Evolutionary conservation across 23 tunicate species (phyloP).

Genomic region (Trididemnum nubilum): DNA sequence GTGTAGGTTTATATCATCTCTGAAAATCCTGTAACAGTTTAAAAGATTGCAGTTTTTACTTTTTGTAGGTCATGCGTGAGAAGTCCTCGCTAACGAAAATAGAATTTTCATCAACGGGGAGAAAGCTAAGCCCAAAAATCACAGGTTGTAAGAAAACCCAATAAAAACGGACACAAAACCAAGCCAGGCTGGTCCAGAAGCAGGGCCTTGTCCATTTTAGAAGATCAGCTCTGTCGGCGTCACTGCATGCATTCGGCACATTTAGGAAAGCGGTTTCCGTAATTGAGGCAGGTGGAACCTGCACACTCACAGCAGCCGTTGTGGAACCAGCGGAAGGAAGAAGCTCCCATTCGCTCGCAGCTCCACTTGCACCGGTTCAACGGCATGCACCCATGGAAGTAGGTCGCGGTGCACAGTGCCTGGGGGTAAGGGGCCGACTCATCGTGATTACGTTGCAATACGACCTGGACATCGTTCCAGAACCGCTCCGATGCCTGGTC

Average conservation of each 20-base stretch:
- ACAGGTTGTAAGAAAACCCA: too few relatives aligned
- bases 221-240: too few relatives aligned
- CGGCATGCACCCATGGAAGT: constrained; percentile 76
- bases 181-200: too few relatives aligned
- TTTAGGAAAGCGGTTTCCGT: constrained; percentile 67
- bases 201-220: too few relatives aligned
- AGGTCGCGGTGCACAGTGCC: constrained; percentile 59
- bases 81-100: too few relatives aligned
- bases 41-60: too few relatives aligned
- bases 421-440: neutral
- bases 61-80: too few relatives aligned
- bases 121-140: too few relatives aligned
- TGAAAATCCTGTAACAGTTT: too few relatives aligned
- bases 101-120: too few relatives aligned
- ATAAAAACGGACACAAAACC: too few relatives aligned
- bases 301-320: constrained; percentile 96
- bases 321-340: constrained; percentile 87
- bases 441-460: constrained; percentile 50
- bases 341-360: constrained; percentile 79
- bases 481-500: constrained; percentile 11
- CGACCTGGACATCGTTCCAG: constrained; percentile 73
- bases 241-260: constrained; percentile 79
- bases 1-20: too few relatives aligned
- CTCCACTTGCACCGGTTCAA: constrained; percentile 65
- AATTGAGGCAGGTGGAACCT: constrained; percentile 69